Conservation (phyloP, 2,797 vertebrate genomes). For the Coregonus ussuriensis region DNA sequence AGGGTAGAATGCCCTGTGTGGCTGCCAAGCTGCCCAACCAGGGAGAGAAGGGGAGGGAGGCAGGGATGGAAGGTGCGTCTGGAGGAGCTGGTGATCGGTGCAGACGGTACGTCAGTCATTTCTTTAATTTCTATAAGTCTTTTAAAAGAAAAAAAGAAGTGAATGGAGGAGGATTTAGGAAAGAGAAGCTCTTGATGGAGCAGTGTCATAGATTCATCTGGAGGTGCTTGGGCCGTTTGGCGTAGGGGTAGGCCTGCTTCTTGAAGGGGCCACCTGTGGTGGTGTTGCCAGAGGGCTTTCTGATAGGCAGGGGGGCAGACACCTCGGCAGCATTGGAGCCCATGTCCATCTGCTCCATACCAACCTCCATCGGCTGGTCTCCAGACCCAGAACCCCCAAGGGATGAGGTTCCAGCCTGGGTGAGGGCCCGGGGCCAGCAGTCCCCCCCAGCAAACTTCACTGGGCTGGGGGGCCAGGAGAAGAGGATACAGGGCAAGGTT, state of each 20-base stretch:
- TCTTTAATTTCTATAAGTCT: constrained; percentile 48
- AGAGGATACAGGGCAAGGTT: background rate
- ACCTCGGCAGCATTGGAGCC: constrained; percentile 81
- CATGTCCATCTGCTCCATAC: constrained; percentile 89
- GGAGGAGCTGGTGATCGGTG: constrained; percentile 66
- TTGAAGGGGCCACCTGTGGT: constrained; percentile 81
- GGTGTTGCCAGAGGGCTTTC: constrained; percentile 78
- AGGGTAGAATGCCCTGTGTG: background rate
- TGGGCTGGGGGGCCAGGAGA: constrained; percentile 75
- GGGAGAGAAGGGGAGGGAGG: constrained; percentile 43
- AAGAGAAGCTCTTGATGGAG: constrained; percentile 32
- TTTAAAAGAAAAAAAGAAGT: constrained; percentile 36
- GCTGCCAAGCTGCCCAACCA: background rate
- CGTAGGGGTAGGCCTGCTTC: constrained; percentile 86
- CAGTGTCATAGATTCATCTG: constrained; percentile 93
- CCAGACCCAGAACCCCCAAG: constrained; percentile 63
- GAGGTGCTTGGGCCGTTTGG: constrained; percentile 90
- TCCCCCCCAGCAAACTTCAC: constrained; percentile 88
- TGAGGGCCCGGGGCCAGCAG: constrained; percentile 85
- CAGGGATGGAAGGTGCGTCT: constrained; percentile 42
- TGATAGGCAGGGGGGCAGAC: constrained; percentile 91
- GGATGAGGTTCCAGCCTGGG: constrained; percentile 70
- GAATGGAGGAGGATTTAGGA: constrained; percentile 38
- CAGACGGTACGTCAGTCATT: constrained; percentile 51
- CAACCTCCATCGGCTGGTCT: constrained; percentile 86